phyloP scores from a whole-genome alignment of 2,888 invertebrate genomes.

The Anaspis maculata region DNA sequence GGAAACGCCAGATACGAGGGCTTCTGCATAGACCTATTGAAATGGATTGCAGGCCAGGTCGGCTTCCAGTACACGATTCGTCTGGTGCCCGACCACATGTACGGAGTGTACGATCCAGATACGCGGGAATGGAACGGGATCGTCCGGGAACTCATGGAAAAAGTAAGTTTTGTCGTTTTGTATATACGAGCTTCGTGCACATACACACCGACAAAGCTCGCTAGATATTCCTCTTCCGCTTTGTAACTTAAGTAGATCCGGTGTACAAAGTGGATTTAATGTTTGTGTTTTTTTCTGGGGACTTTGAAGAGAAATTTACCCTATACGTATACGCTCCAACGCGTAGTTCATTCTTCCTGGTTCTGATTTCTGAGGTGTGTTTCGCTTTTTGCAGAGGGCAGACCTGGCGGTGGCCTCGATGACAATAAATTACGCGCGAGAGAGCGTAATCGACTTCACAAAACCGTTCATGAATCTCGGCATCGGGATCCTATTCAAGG shows the following conservation, averaged over 20 bases:
- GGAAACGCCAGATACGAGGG: constrained; percentile 85
- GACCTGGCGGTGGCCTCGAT: constrained; percentile 95
- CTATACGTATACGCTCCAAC: too few relatives aligned
- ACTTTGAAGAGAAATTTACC: neutral
- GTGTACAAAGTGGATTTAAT: too few relatives aligned
- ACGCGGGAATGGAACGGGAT: constrained; percentile 89
- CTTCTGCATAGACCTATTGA: constrained; percentile 84
- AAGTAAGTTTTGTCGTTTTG: constrained; percentile 47
- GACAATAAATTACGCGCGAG: constrained; percentile 95
- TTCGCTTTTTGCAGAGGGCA: constrained; percentile 64
- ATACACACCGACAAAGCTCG: too few relatives aligned
- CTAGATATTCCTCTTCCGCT: too few relatives aligned
- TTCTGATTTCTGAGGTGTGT: too few relatives aligned
- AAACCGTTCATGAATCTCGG: constrained; percentile 98
- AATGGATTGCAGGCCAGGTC: constrained; percentile 72
- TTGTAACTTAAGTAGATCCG: too few relatives aligned
- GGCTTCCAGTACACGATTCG: constrained; percentile 82
- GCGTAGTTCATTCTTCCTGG: too few relatives aligned
- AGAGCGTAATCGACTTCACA: constrained; percentile 93
- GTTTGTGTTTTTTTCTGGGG: too few relatives aligned
- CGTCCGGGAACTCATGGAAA: constrained; percentile 76
- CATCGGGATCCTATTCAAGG: constrained; percentile 92
- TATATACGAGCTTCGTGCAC: too few relatives aligned
- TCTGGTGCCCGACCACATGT: constrained; percentile 80
- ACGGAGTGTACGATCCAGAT: constrained; percentile 80